These are phyloP conservation scores for Cephus nigrinus DNA, from an alignment of 2,888 invertebrate genomes.

Conservation along the genomic window DNA sequence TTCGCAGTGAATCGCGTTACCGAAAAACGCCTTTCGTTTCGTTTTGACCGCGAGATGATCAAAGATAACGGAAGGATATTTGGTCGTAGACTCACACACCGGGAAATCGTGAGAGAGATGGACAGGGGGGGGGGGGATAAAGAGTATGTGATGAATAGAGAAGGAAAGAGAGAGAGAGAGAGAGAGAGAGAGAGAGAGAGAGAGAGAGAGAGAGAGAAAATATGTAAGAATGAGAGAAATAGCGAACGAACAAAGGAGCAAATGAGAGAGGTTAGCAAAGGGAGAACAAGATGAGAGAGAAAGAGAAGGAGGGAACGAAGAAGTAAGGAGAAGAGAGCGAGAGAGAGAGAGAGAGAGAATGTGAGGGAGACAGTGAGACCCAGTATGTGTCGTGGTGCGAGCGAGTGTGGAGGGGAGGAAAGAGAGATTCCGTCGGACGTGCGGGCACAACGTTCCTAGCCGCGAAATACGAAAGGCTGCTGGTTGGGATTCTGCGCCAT, in stretches of 20 bases:
- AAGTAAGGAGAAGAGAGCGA: conserved; percentile 12
- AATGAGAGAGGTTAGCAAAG: too few relatives aligned
- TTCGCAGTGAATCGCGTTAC: too few relatives aligned
- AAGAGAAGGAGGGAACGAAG: neutral
- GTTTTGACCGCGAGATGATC: too few relatives aligned
- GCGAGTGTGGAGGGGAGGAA: conserved; percentile 18
- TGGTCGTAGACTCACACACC: too few relatives aligned
- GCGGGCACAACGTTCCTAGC: conserved; percentile 28
- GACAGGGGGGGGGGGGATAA: conserved; percentile 9
- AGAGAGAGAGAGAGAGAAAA: conserved; percentile 8
- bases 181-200: too few relatives aligned
- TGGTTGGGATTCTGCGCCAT: conserved; percentile 2
- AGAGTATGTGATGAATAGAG: conserved; percentile 5
- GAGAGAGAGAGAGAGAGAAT: conserved; percentile 21
- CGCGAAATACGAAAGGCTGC: conserved; percentile 31
- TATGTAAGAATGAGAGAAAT: conserved; percentile 6
- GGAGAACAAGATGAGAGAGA: too few relatives aligned
- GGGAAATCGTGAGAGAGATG: conserved; percentile 12
- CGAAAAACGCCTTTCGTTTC: too few relatives aligned
- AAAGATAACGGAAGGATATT: too few relatives aligned
- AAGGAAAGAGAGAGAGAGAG: neutral
- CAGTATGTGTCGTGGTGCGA: conserved; percentile 15
- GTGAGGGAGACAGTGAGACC: conserved; percentile 15
- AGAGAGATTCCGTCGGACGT: conserved; percentile 28
- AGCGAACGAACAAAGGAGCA: neutral